These are phyloP conservation scores for Cataglyphis rosenhaueri DNA, from an alignment of 2,888 invertebrate species.

Conservation along the genomic window DNA sequence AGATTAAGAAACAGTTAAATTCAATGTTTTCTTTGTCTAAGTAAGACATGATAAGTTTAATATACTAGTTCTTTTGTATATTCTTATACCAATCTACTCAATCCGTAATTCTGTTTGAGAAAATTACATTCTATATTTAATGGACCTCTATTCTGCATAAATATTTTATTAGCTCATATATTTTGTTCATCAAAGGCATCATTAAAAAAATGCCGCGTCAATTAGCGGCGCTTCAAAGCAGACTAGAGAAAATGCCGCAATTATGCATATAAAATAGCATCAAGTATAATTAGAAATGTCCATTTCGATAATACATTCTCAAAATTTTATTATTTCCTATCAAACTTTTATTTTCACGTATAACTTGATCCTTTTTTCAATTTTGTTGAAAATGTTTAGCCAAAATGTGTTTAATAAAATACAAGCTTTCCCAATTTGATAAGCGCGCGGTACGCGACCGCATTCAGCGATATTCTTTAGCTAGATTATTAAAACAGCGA, in stretches of 20 bases:
- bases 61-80: conserved; percentile 15
- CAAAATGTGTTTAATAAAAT: neutral
- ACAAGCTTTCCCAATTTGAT: conserved; percentile 25
- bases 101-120: conserved; percentile 17
- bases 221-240: conserved; percentile 22
- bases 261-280: conserved; percentile 1
- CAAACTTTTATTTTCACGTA: neutral
- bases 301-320: neutral
- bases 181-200: conserved; percentile 30
- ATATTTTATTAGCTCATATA: conserved; percentile 28
- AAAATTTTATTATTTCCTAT: neutral
- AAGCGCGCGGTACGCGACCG: neutral
- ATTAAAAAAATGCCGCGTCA: conserved; percentile 17
- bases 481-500: neutral
- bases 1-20: neutral
- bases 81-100: conserved; percentile 18
- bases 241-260: neutral
- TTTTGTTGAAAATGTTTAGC: neutral
- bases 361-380: neutral
- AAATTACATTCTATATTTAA: conserved; percentile 27
- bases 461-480: conserved; percentile 36
- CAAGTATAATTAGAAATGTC: conserved; percentile 1
- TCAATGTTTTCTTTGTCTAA: neutral
- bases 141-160: neutral
- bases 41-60: conserved; percentile 26